Percentiles rank a stretch among this genome's conserved stretches.
phyloP scores from a whole-genome alignment of 2,113 vertebrate species.

The Ailurus styani region DNA sequence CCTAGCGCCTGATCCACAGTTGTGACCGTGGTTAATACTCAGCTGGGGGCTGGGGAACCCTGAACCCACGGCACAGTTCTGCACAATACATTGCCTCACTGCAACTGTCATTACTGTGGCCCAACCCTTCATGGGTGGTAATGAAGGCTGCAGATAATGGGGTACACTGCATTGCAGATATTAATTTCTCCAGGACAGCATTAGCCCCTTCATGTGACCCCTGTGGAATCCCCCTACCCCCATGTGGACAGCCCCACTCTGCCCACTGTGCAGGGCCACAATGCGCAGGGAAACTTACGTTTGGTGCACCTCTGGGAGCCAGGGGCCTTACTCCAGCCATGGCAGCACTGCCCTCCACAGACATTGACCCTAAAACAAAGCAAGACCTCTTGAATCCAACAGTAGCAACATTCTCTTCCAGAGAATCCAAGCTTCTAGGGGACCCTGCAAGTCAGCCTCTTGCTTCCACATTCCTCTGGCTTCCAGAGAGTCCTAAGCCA shows the following conservation, averaged over 20 bases:
- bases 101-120: background rate
- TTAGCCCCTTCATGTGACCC: background rate
- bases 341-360: constrained; percentile 95
- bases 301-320: constrained; percentile 96
- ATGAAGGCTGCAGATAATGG: background rate
- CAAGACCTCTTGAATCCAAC: constrained; percentile 53
- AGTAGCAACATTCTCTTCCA: background rate
- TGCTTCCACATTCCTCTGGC: background rate
- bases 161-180: background rate
- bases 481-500: background rate
- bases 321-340: constrained; percentile 93
- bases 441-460: background rate
- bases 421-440: background rate
- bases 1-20: background rate
- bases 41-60: background rate
- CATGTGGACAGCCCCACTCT: background rate
- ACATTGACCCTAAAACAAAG: constrained; percentile 92
- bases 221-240: background rate
- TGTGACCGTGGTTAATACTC: background rate
- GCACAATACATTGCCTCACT: too few relatives aligned
- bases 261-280: background rate
- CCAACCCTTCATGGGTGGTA: background rate
- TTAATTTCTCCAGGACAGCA: background rate
- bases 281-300: constrained; percentile 86
- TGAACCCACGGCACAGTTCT: background rate